These are phyloP conservation scores for Drosophila setosimentum DNA, from an alignment of 2,888 invertebrate species.

Conservation along the genomic window DNA sequence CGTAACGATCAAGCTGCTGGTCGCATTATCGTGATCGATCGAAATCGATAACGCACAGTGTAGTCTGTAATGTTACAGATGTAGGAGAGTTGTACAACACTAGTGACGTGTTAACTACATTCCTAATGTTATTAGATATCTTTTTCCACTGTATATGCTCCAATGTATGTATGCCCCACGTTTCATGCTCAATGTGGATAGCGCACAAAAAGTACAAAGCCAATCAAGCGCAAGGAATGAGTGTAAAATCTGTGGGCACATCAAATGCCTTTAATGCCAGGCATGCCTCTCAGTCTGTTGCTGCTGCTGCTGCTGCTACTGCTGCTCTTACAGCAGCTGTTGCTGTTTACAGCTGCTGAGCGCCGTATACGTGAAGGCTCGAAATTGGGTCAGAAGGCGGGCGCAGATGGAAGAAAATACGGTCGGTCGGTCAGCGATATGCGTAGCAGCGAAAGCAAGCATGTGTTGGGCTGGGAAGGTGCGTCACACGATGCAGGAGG, in stretches of 20 bases:
- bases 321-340: conserved; percentile 2
- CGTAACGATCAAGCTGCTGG: neutral
- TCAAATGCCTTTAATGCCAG: conserved; percentile 72
- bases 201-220: conserved; percentile 54
- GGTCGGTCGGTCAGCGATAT: conserved; percentile 10
- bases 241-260: conserved; percentile 70
- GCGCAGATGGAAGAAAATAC: conserved; percentile 31
- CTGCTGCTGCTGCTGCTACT: neutral
- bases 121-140: neutral
- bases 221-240: conserved; percentile 75
- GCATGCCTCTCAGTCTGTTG: conserved; percentile 34
- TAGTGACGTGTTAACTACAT: neutral
- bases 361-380: conserved; percentile 68
- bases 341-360: conserved; percentile 47
- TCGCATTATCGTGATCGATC: neutral
- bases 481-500: neutral
- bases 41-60: neutral
- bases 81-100: neutral
- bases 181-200: conserved; percentile 28
- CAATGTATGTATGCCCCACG: neutral
- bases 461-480: conserved; percentile 1
- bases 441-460: conserved; percentile 24
- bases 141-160: neutral
- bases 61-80: too few relatives aligned
- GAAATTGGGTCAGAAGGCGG: conserved; percentile 71